phyloP scores from a whole-genome alignment of 92 coral and sea anemone species.

The Montipora capitata region DNA sequence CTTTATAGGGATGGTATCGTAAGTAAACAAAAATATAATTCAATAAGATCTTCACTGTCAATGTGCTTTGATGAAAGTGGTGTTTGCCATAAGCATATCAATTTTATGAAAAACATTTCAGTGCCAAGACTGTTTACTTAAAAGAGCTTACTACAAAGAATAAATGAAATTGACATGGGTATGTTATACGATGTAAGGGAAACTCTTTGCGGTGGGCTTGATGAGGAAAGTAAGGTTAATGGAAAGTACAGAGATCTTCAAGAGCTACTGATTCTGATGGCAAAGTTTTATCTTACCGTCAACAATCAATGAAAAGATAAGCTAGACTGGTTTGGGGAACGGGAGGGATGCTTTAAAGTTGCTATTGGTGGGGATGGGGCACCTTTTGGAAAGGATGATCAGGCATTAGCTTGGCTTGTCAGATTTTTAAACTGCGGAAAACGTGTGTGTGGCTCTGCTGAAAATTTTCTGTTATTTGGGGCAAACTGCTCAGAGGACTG shows the following conservation, averaged over 20 bases:
- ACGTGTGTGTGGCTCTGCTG: constrained; percentile 44
- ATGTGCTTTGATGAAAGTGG: constrained; percentile 62
- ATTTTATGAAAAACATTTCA: constrained; percentile 38
- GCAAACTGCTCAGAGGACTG: constrained; percentile 39
- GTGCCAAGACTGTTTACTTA: constrained; percentile 40
- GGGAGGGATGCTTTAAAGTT: constrained; percentile 36
- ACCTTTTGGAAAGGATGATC: constrained; percentile 47
- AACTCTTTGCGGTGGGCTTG: constrained; percentile 56
- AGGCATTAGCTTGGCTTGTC: constrained; percentile 47
- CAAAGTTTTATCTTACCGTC: constrained; percentile 50
- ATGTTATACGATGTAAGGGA: constrained; percentile 48
- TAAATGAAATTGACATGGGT: constrained; percentile 60
- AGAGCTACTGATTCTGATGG: constrained; percentile 24
- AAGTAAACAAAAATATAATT: constrained; percentile 61
- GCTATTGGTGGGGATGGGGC: constrained; percentile 18
- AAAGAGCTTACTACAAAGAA: constrained; percentile 34
- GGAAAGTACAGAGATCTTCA: constrained; percentile 66
- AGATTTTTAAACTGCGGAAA: constrained; percentile 42
- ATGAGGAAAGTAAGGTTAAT: constrained; percentile 54
- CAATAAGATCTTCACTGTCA: constrained; percentile 50
- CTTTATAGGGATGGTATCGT: constrained; percentile 63
- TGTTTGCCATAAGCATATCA: constrained; percentile 26
- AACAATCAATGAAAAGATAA: constrained; percentile 55
- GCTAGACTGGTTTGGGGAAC: constrained; percentile 48
- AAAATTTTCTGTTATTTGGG: constrained; percentile 41